A percentile compares a stretch with the other conserved stretches of the same genome.
These are phyloP conservation scores for Agrochola litura DNA, from an alignment of 2,888 invertebrate genomes.

Conservation along the genomic window DNA sequence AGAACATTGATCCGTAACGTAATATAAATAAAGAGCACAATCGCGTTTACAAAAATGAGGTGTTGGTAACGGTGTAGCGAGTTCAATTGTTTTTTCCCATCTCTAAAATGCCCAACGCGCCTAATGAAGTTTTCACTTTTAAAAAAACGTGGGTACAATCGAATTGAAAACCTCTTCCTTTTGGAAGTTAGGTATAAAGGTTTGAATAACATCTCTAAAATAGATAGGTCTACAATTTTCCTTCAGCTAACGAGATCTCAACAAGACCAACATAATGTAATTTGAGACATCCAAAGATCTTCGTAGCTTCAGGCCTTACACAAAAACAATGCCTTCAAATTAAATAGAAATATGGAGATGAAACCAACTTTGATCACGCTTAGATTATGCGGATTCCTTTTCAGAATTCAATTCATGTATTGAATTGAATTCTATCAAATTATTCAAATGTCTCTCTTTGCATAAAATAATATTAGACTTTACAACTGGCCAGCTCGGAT, in stretches of 20 bases:
- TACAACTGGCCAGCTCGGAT: no score
- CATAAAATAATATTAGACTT: background rate
- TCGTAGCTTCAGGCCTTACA: conserved; percentile 1
- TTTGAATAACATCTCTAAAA: background rate
- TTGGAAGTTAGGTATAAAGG: background rate
- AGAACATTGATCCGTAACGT: no score
- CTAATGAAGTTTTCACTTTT: no score
- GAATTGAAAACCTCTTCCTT: no score
- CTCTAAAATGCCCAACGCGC: no score
- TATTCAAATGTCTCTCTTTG: no score
- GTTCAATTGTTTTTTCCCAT: no score
- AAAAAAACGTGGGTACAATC: no score
- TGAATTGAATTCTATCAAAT: background rate
- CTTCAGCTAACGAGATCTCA: background rate
- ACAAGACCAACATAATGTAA: conserved; percentile 2
- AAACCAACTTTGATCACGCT: background rate
- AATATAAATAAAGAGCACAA: no score
- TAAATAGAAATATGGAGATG: conserved; percentile 2
- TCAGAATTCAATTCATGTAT: no score
- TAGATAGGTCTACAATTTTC: background rate
- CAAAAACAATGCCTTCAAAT: conserved; percentile 5
- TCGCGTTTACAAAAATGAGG: no score
- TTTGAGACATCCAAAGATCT: conserved; percentile 1
- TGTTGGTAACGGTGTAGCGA: no score
- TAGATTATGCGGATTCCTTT: background rate